Evolutionary conservation across 2,797 vertebrate species (phyloP), one percentile per base, ranked within the genome.

Genomic region (Craterocephalus amniculus): DNA sequence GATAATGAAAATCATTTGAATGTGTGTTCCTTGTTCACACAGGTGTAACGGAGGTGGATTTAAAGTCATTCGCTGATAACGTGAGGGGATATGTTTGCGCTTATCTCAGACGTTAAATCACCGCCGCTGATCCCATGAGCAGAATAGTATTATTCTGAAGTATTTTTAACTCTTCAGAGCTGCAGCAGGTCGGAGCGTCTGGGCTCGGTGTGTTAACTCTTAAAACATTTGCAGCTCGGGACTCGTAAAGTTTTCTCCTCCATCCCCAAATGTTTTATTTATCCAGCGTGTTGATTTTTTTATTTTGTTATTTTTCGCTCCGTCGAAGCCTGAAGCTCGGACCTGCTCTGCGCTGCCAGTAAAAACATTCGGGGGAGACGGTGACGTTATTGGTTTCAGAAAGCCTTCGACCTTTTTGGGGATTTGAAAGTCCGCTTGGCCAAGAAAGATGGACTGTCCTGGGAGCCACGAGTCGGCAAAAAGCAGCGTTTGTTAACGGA

Each of bases 91-190:
- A n/a, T 2, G 48, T 1, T 49, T 8, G 56, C 4, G 0, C n/a
- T n/a, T 10, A 38, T 48, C 34, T 67, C 52, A 63, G 69, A 52
- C 4, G 1, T 66, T 74, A 34, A 48, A 57, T 78, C 54, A 54
- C n/a, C 52, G 6, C n/a, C 22, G 61, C 43, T 6, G 43, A 57
- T n/a, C n/a, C 10, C 51, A 20, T n/a, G 14, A 62, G 22, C 35
- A 20, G n/a, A 58, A 67, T 45, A 61, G 77, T 76, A 80, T 80
- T 72, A 35, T 79, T 63, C 67, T 16, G 18, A 5, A 13, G 27
- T 65, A 60, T 72, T 76, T 74, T 72, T 29, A 72, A 58, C 58
- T 0, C 63, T 20, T 71, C 32, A 34, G 24, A 40, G 24, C 18
- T 52, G 24, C n/a, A 57, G 55, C 16, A 0, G 20, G 64, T 58